phyloP scores from a whole-genome alignment of 1,140 invertebrate species.

The Megalopta genalis region DNA sequence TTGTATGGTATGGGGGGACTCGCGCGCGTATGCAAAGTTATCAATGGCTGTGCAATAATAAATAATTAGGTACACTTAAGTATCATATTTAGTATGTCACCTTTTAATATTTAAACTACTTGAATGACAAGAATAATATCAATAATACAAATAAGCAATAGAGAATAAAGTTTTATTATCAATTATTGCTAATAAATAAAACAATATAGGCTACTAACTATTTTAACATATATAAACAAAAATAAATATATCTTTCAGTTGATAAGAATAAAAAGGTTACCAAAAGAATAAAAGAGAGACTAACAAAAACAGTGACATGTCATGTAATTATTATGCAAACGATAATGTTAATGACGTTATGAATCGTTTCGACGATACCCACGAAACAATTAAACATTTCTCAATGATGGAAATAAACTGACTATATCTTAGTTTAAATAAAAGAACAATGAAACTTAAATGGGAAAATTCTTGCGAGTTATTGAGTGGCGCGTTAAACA shows the following conservation, averaged over 20 bases:
- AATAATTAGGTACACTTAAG: constrained; percentile 20
- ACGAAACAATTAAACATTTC: constrained; percentile 9
- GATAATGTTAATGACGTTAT: constrained; percentile 15
- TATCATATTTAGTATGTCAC: background rate
- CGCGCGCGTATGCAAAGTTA: constrained; percentile 83
- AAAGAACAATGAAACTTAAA: background rate
- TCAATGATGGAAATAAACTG: background rate
- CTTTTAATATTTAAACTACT: background rate
- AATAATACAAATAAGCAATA: background rate
- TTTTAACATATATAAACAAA: background rate
- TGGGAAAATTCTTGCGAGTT: background rate
- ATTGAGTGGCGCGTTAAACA: constrained; percentile 4
- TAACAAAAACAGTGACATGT: background rate
- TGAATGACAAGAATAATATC: background rate
- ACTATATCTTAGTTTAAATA: background rate
- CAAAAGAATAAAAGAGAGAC: background rate
- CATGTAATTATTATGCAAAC: constrained; percentile 28
- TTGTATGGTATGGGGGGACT: constrained; percentile 80
- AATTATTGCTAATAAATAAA: background rate
- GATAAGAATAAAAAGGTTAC: background rate
- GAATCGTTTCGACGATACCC: constrained; percentile 5
- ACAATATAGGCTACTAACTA: background rate
- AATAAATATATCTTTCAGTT: constrained; percentile 2
- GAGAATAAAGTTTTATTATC: background rate
- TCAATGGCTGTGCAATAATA: constrained; percentile 83